Conservation (phyloP, 2,797 vertebrate genomes). For the Acestrorhynchus altus region DNA sequence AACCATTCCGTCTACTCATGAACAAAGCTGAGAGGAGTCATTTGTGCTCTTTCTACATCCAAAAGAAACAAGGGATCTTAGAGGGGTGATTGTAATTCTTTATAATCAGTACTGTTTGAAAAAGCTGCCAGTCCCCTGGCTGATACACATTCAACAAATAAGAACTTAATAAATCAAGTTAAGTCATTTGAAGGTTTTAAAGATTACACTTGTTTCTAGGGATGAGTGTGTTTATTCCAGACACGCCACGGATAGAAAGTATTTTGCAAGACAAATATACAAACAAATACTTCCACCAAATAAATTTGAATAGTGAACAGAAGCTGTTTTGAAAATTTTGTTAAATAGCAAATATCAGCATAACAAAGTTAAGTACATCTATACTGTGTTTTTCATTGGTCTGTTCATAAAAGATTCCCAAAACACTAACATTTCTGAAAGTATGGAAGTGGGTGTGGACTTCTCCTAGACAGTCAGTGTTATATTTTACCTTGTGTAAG, state of each 20-base stretch:
- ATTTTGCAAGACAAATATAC: not conserved
- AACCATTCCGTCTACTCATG: not conserved
- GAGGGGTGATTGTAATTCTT: not conserved
- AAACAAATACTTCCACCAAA: no score
- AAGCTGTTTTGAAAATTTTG: no score
- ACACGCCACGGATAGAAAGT: not conserved
- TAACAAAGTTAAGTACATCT: no score
- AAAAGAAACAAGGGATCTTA: not conserved
- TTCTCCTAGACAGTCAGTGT: no score
- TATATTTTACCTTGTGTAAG: no score
- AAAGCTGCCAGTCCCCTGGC: not conserved
- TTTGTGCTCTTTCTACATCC: conserved; percentile 2
- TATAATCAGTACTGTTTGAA: conserved; percentile 1
- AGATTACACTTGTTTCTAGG: not conserved
- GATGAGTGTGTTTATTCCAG: not conserved
- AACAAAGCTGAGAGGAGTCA: conserved; percentile 6
- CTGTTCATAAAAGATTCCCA: no score
- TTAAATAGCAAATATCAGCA: no score
- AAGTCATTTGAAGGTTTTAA: not conserved
- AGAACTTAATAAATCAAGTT: not conserved
- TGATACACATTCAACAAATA: not conserved
- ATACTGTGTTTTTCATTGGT: no score
- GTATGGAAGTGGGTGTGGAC: no score
- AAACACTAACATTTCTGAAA: no score
- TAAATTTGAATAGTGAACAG: no score